Evolutionary conservation across 2,797 vertebrate species (phyloP), one percentile per base, ranked within the genome.

Genomic region (Poecilia velifera): DNA sequence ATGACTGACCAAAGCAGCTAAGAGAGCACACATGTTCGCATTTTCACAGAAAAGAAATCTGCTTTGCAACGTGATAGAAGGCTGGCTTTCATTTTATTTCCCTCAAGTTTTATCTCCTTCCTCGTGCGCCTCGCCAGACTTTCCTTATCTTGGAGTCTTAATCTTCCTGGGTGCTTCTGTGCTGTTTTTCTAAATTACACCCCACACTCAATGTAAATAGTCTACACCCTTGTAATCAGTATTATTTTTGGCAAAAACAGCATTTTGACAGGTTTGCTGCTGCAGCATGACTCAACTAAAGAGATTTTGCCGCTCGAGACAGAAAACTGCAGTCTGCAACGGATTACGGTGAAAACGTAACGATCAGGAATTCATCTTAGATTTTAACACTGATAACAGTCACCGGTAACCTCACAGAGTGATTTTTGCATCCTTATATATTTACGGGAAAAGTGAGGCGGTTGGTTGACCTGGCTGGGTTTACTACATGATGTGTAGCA

Each of bases 1-100:
- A 36, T 68, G 64, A 70, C 49, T 78, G 78, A 77, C 76, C 82
- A 64, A 79, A 64, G 51, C 41, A 77, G 20, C 73, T 77, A 16
- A n/a, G 75, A 71, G 72, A 76, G 18, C 74, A 57, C 43, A 3
- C 25, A 47, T 39, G 53, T 77, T 79, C 18, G 34, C 1, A 1
- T 70, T 43, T 68, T 68, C 36, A 43, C 12, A 28, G 41, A 45
- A 71, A 72, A 31, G 10, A 75, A 51, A 83, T 64, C 22, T n/a
- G n/a, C 51, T 34, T 25, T n/a, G 2, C 36, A 75, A 10, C 76
- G 64, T 72, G 20, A 39, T 53, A 28, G 28, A 39, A 45, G 39
- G 16, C 34, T 39, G 51, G 68, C 16, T 72, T 72, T 46, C 41
- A 22, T 45, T 43, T 45, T 31, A 41, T 28, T 28, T 45, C 39